Base-by-base conservation (phyloP, 2,113 vertebrate genomes). In the Pogona vitticeps region DNA sequence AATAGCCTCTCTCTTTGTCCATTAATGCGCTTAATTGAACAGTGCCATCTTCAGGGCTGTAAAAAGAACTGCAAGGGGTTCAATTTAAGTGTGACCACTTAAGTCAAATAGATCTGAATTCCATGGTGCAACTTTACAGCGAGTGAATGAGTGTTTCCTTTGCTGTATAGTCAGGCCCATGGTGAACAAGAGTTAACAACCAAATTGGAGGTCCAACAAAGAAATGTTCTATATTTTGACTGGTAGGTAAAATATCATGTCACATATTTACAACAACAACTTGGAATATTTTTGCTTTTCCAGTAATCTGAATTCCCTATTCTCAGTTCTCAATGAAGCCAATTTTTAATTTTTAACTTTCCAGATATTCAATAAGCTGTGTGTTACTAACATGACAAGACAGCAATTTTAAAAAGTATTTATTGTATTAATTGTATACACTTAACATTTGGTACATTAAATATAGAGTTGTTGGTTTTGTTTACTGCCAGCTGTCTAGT, bases 161-260 rank as follows among this genome's bases (percentile, higher is more conserved):
- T 0, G 46, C 52, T 94, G 80, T 90, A 94, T 91, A 90, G 84
- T 85, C 93, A 94, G 94, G 93, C 88, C 80, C n/a, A 84, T n/a
- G n/a, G 87, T 61, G 31, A 88, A 90, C 84, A 90, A 93, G 77
- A 88, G 80, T 21, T 88, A 71, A 80, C 92, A 89, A 89, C 65
- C 86, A 95, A 70, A 92, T 84, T 92, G 93, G 90, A 95, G 94
- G 80, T 46, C 81, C 87, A 92, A 0, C 0, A 95, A 95, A 94
- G 90, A 82, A n/a, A 28, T 84, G 83, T 84, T 83, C 88, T 42
- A 42, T 75, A 72, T 75, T 20, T 65, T 0, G 46, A 91, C 86
- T 93, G 88, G 89, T 76, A 89, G 84, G 17, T 76, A 87, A 93
- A 91, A 0, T 59, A 80, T 80, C 77, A 28, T 94, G 72, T 92